These are phyloP conservation scores for Griposia aprilina DNA, from an alignment of 2,888 invertebrate species.

Conservation along the genomic window DNA sequence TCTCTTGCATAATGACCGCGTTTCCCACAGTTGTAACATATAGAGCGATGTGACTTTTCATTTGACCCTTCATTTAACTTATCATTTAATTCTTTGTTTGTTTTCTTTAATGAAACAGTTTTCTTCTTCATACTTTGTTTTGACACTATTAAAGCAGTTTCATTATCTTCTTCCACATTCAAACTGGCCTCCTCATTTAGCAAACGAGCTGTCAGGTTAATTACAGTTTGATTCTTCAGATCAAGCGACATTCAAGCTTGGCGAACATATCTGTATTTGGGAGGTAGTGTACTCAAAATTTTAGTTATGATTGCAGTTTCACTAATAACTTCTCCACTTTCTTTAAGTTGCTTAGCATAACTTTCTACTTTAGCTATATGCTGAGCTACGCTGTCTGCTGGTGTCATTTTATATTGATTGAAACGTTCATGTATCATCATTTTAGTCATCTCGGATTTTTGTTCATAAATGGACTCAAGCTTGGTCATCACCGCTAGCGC, in stretches of 20 bases:
- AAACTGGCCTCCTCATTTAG: neutral
- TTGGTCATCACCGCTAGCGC: neutral
- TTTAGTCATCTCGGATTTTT: conserved; percentile 4
- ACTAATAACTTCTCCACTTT: conserved; percentile 5
- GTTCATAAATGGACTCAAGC: conserved; percentile 6
- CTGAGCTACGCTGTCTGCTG: neutral
- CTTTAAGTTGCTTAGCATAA: neutral
- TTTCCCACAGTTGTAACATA: neutral
- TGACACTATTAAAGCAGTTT: conserved; percentile 2
- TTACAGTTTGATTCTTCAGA: neutral
- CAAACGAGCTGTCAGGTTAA: neutral
- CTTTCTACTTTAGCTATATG: conserved; percentile 3
- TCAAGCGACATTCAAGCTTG: neutral
- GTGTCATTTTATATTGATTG: conserved; percentile 9
- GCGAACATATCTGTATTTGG: conserved; percentile 5
- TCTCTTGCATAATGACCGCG: neutral
- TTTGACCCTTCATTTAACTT: neutral
- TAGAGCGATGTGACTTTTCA: conserved; percentile 5
- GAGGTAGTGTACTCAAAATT: conserved; percentile 3
- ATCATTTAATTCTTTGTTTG: neutral
- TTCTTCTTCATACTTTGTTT: conserved; percentile 1
- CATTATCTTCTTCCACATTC: neutral
- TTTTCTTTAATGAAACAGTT: neutral
- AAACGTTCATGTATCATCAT: conserved; percentile 10
- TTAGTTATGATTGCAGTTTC: conserved; percentile 2